These are phyloP conservation scores for Microtus montanus DNA, from an alignment of 2,113 vertebrate species.

Conservation along the genomic window DNA sequence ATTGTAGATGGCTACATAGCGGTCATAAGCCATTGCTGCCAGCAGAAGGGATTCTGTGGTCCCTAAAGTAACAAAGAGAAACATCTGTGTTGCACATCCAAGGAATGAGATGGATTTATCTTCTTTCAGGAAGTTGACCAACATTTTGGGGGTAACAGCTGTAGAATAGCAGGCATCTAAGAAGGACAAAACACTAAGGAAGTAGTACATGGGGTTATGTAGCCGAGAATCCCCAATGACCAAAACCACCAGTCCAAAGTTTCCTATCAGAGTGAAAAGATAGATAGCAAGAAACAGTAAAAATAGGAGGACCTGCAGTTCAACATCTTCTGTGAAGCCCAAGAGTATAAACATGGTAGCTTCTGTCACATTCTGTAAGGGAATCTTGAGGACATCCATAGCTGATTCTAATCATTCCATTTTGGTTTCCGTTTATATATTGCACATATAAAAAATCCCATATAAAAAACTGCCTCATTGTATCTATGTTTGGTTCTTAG, in stretches of 20 bases:
- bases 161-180: conserved; percentile 59
- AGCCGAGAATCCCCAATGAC: neutral
- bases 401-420: neutral
- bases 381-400: neutral
- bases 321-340: conserved; percentile 46
- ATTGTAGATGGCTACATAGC: neutral
- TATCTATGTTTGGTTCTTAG: neutral
- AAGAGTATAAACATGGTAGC: conserved; percentile 17
- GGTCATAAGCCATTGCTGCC: neutral
- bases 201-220: conserved; percentile 59
- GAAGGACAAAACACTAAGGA: conserved; percentile 25
- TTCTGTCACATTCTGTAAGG: neutral
- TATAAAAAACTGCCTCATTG: neutral
- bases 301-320: conserved; percentile 22
- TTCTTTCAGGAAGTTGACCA: conserved; percentile 33
- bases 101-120: conserved; percentile 14
- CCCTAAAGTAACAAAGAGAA: conserved; percentile 50
- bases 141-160: conserved; percentile 31
- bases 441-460: neutral
- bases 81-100: conserved; percentile 38
- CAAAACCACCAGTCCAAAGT: conserved; percentile 12
- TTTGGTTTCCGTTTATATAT: neutral
- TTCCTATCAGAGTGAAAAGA: conserved; percentile 56
- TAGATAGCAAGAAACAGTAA: conserved; percentile 56
- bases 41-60: neutral